Percentiles rank a stretch among this genome's conserved stretches.
phyloP scores from a whole-genome alignment of 2,888 invertebrate species.

The Brenthis daphne region DNA sequence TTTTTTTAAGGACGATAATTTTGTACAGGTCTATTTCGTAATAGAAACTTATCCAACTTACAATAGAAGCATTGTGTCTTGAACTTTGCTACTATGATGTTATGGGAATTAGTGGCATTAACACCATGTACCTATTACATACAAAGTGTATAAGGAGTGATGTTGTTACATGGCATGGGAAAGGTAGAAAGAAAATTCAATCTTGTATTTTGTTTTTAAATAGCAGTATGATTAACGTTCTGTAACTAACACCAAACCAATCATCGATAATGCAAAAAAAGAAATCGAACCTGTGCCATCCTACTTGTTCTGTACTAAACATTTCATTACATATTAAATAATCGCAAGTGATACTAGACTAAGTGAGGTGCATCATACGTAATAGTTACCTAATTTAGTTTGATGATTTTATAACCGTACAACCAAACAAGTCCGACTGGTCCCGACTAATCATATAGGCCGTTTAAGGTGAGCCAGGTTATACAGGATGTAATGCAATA shows the following conservation, averaged over 20 bases:
- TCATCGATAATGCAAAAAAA: no score
- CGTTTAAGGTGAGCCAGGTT: constrained; percentile 40
- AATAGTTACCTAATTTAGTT: constrained; percentile 25
- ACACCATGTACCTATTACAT: constrained; percentile 7
- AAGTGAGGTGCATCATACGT: constrained; percentile 2
- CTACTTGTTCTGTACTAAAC: not conserved
- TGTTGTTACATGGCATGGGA: not conserved
- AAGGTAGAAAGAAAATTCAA: not conserved
- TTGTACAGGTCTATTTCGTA: not conserved
- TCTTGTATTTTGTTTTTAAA: not conserved
- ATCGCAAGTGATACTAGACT: not conserved
- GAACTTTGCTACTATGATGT: constrained; percentile 4
- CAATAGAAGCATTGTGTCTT: constrained; percentile 17
- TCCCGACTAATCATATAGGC: constrained; percentile 32
- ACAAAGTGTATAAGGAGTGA: not conserved
- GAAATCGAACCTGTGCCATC: not conserved
- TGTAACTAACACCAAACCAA: no score
- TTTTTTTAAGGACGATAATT: not conserved
- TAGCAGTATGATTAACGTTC: no score
- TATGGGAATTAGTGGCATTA: constrained; percentile 20
- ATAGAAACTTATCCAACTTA: constrained; percentile 1
- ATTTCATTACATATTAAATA: not conserved
- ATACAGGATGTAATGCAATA: constrained; percentile 38
- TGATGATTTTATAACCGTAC: constrained; percentile 11
- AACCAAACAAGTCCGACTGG: constrained; percentile 26